Evolutionary conservation across 1,140 invertebrate species (phyloP).

Genomic region (Aethina tumida): DNA sequence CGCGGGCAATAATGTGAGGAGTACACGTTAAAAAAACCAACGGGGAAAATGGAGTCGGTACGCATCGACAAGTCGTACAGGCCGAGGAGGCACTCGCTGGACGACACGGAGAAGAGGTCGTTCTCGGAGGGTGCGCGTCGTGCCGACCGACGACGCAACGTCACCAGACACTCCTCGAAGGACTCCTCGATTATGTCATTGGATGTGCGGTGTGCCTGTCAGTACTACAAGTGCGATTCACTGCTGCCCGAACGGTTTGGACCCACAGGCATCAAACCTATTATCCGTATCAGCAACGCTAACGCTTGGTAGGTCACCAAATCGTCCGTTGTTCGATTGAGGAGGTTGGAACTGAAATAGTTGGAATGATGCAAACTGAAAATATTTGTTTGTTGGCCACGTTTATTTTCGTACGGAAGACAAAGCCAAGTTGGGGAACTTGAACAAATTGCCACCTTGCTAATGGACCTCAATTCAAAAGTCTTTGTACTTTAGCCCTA

Average conservation of each 20-base stretch:
- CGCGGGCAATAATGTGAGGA: constrained; percentile 2
- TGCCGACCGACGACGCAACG: constrained; percentile 40
- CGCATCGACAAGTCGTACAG: constrained; percentile 1
- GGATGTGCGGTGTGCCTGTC: constrained; percentile 74
- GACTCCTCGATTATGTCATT: constrained; percentile 56
- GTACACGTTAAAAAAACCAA: constrained; percentile 5
- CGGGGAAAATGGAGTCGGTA: constrained; percentile 11
- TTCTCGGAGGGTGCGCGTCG: constrained; percentile 50
- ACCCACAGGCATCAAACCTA: constrained; percentile 16
- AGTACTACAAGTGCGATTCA: constrained; percentile 70
- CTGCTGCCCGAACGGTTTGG: constrained; percentile 44
- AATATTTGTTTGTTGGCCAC: no score
- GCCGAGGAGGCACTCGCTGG: constrained; percentile 9
- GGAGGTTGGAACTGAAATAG: no score
- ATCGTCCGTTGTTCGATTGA: no score
- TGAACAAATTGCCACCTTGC: no score
- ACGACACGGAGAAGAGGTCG: constrained; percentile 38
- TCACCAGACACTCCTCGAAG: constrained; percentile 43
- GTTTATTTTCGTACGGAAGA: no score
- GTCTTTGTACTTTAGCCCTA: no score
- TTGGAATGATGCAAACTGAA: no score
- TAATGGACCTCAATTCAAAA: no score
- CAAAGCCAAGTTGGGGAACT: no score
- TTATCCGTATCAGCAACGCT: constrained; percentile 14
- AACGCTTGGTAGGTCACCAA: background rate